These are phyloP conservation scores for Buphagus erythrorhynchus DNA, from an alignment of 2,797 vertebrate genomes.

Conservation along the genomic window DNA sequence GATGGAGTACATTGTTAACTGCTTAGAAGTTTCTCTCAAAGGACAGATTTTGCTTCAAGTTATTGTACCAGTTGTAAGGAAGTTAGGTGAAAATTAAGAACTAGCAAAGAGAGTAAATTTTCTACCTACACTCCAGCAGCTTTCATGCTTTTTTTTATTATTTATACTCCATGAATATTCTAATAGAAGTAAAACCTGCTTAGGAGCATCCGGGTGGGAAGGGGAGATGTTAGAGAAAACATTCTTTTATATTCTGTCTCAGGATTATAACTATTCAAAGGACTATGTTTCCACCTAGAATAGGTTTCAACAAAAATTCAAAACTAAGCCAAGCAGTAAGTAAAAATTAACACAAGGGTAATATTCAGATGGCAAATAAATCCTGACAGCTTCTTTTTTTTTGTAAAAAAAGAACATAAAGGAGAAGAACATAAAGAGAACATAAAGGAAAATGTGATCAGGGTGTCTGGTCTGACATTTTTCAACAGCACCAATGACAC, in stretches of 20 bases:
- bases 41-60: slow-evolving; percentile 25
- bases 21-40: slow-evolving; percentile 6
- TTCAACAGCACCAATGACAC: not conserved
- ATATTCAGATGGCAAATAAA: not conserved
- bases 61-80: not conserved
- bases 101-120: not conserved
- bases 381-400: not conserved
- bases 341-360: not conserved
- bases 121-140: not conserved
- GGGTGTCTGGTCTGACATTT: not conserved
- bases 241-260: not conserved
- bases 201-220: not conserved
- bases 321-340: not conserved
- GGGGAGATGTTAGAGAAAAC: not conserved
- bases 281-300: not conserved
- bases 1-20: not conserved
- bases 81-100: not conserved
- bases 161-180: slow-evolving; percentile 41
- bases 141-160: not conserved
- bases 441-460: not conserved
- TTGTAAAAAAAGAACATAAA: not conserved
- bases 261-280: not conserved
- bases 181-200: not conserved
- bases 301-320: not conserved
- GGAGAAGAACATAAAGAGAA: not conserved